These are phyloP conservation scores for Stegodyphus dumicola DNA, from an alignment of 1,140 invertebrate genomes.

Conservation along the genomic window DNA sequence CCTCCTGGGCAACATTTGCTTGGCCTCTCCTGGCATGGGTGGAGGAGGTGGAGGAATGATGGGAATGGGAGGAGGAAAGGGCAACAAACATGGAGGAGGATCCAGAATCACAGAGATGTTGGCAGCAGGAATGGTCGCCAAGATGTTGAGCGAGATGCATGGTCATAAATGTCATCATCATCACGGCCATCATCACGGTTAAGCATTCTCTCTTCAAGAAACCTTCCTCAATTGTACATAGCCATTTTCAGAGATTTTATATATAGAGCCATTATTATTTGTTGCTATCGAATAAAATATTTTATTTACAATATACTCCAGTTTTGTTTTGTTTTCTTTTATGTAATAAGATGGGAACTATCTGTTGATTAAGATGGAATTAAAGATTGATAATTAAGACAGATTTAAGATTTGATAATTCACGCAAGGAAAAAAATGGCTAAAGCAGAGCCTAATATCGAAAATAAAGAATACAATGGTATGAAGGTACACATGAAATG, in stretches of 20 bases:
- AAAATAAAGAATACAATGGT: too few relatives aligned
- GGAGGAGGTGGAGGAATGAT: background rate
- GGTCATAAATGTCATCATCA: background rate
- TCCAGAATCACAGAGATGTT: slow-evolving; percentile 38
- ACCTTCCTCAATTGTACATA: background rate
- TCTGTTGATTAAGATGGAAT: too few relatives aligned
- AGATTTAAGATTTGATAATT: too few relatives aligned
- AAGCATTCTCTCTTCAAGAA: background rate
- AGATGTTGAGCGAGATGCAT: slow-evolving; percentile 46
- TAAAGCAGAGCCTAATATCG: too few relatives aligned
- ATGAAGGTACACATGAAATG: too few relatives aligned
- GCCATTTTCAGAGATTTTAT: background rate
- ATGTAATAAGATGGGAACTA: too few relatives aligned
- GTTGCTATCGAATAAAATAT: background rate
- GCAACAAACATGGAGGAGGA: background rate
- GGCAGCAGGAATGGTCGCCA: slow-evolving; percentile 45
- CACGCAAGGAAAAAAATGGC: too few relatives aligned
- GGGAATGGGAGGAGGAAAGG: background rate
- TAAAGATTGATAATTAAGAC: too few relatives aligned
- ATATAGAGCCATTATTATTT: background rate
- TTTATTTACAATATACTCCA: background rate
- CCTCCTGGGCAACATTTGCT: background rate
- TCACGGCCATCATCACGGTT: background rate
- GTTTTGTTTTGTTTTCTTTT: background rate
- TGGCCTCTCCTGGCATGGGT: background rate